phyloP scores from a whole-genome alignment of 2,888 invertebrate species.

The Athalia circularis region DNA sequence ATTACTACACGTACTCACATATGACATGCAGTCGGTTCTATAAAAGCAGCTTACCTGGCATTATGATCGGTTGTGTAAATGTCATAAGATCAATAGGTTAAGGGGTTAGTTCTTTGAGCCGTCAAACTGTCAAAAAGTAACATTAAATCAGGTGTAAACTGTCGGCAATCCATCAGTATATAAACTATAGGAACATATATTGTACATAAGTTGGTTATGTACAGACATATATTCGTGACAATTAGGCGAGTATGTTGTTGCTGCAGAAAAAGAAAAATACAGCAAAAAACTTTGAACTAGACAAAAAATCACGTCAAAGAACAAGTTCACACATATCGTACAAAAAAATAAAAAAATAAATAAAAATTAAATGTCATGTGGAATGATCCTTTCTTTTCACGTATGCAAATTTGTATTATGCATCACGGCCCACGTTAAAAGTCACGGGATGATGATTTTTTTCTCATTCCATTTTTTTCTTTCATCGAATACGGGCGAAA shows the following conservation, averaged over 20 bases:
- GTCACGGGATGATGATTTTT: too few species aligned
- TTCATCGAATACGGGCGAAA: too few species aligned
- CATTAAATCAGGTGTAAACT: conserved; percentile 26
- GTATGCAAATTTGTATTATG: too few species aligned
- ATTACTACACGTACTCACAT: too few species aligned
- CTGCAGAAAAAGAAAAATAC: too few species aligned
- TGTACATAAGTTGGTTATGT: not conserved
- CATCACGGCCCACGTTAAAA: too few species aligned
- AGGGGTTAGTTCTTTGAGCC: not conserved
- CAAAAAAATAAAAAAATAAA: not conserved
- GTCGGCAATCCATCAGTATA: not conserved
- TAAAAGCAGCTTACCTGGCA: not conserved
- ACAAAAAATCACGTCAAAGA: not conserved
- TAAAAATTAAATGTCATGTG: not conserved
- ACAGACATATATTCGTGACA: not conserved
- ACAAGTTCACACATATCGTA: not conserved
- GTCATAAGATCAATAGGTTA: not conserved
- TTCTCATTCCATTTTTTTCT: too few species aligned
- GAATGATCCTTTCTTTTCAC: not conserved
- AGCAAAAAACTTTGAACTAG: too few species aligned
- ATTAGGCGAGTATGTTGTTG: too few species aligned
- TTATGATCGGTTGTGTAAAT: not conserved
- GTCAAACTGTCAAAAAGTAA: conserved; percentile 20
- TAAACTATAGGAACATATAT: too few species aligned
- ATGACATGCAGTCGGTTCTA: not conserved